These are phyloP conservation scores for Tetragonula carbonaria DNA, from an alignment of 2,888 invertebrate species.

Conservation along the genomic window DNA sequence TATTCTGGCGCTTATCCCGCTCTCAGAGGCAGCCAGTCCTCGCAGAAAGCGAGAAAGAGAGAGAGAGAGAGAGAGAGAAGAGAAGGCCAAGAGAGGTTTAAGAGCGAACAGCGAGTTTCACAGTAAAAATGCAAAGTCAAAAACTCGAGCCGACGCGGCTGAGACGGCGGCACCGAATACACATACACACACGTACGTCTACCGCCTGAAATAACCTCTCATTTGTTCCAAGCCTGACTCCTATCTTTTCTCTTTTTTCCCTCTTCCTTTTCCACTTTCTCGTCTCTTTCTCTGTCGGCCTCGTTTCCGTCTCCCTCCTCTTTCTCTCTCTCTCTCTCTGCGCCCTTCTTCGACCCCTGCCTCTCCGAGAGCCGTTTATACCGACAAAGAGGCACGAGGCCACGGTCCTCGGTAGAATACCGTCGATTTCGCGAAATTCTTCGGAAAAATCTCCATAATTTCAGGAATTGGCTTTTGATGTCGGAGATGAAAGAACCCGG, in stretches of 20 bases:
- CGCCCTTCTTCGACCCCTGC: conserved; percentile 18
- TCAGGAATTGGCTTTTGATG: conserved; percentile 82
- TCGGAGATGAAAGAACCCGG: conserved; percentile 81
- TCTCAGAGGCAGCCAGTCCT: too few relatives aligned
- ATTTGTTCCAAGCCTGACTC: conserved; percentile 70
- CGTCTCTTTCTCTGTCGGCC: conserved; percentile 7
- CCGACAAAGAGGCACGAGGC: conserved; percentile 65
- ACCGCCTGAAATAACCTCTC: conserved; percentile 67
- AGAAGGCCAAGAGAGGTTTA: background rate
- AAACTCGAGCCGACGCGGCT: conserved; percentile 42
- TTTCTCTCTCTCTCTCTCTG: background rate
- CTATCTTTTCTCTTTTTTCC: conserved; percentile 12
- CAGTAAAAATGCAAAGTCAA: conserved; percentile 50
- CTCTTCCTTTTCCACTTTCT: background rate
- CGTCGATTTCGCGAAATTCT: conserved; percentile 77
- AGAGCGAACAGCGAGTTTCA: conserved; percentile 18
- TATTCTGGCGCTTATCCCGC: background rate
- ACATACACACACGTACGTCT: conserved; percentile 56
- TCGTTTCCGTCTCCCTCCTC: conserved; percentile 31
- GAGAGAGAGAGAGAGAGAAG: background rate
- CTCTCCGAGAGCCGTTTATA: conserved; percentile 38
- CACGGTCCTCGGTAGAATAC: conserved; percentile 52
- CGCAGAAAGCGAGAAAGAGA: background rate
- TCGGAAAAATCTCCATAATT: conserved; percentile 82
- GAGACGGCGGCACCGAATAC: conserved; percentile 49